These are phyloP conservation scores for Gymnoscelis rufifasciata DNA, from an alignment of 2,888 invertebrate genomes.

Conservation along the genomic window DNA sequence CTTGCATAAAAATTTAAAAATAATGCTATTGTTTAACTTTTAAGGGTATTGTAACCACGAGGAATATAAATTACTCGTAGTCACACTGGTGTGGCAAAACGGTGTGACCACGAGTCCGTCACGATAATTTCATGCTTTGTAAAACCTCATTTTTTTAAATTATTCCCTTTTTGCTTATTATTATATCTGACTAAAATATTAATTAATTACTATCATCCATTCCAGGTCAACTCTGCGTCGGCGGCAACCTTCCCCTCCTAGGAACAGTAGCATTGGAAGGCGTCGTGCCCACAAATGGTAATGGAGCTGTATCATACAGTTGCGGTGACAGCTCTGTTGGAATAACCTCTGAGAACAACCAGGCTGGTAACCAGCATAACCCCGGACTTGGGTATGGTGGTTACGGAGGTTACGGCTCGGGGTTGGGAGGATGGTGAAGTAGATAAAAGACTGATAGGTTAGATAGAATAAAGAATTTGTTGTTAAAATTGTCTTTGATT, in stretches of 20 bases:
- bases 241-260: slow-evolving; percentile 23
- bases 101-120: too few species aligned
- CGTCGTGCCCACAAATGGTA: slow-evolving; percentile 32
- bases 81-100: too few species aligned
- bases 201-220: too few species aligned
- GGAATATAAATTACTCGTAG: too few species aligned
- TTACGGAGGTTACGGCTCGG: background rate
- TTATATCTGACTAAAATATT: too few species aligned
- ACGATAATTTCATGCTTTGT: too few species aligned
- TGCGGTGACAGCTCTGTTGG: slow-evolving; percentile 17
- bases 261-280: slow-evolving; percentile 38
- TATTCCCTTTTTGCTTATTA: too few species aligned
- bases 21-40: too few species aligned
- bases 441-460: background rate
- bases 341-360: slow-evolving; percentile 8
- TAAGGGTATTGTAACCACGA: too few species aligned
- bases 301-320: slow-evolving; percentile 31
- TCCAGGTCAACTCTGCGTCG: background rate
- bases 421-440: background rate
- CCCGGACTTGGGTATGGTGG: background rate
- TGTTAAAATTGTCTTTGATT: background rate
- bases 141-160: too few species aligned
- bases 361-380: background rate
- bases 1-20: too few species aligned
- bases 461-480: background rate